phyloP scores from a whole-genome alignment of 2,797 vertebrate genomes.

The Natrix natrix region DNA sequence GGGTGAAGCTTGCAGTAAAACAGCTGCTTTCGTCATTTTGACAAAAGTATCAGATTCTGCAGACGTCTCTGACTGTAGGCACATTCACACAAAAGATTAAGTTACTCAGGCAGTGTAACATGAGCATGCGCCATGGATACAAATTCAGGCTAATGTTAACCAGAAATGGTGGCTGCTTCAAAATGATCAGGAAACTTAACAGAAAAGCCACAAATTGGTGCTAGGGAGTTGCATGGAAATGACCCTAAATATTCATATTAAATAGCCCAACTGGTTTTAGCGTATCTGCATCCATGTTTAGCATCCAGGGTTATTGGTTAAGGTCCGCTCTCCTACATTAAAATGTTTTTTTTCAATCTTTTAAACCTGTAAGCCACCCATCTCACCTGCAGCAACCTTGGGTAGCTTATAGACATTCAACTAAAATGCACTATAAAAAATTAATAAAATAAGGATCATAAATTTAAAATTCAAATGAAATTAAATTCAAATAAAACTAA shows the following conservation, averaged over 20 bases:
- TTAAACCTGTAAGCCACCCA: background rate
- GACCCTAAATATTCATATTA: background rate
- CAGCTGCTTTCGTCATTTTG: background rate
- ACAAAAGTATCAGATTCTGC: background rate
- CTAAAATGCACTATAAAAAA: background rate
- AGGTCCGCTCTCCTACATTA: background rate
- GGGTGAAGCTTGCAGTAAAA: background rate
- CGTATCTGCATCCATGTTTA: background rate
- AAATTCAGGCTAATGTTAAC: background rate
- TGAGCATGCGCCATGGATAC: background rate
- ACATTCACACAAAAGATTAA: background rate
- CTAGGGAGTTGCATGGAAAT: background rate
- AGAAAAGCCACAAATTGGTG: background rate
- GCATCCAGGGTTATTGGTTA: background rate
- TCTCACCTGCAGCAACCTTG: background rate
- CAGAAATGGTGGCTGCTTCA: background rate
- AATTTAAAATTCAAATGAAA: background rate
- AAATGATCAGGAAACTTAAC: background rate
- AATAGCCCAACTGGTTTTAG: background rate
- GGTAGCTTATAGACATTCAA: background rate
- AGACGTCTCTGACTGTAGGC: background rate
- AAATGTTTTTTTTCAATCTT: background rate
- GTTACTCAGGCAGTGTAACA: background rate
- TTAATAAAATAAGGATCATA: background rate
- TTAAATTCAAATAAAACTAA: background rate